Evolutionary conservation across 2,113 vertebrate species (phyloP).

Genomic region (Elephantulus edwardii): DNA sequence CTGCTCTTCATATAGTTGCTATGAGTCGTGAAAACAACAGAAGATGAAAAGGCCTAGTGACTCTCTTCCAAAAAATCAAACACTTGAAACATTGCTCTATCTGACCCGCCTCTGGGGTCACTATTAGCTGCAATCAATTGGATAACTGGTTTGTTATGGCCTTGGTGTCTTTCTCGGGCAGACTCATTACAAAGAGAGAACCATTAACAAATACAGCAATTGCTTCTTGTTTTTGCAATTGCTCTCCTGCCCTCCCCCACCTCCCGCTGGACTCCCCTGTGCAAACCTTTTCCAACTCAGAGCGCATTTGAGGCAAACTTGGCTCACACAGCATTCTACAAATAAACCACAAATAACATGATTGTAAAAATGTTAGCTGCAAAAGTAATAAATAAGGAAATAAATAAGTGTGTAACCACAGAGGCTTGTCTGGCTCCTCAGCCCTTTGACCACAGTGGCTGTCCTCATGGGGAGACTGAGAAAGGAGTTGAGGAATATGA

Average conservation of each 20-base stretch:
- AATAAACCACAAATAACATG: conserved; percentile 76
- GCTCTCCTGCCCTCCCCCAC: conserved; percentile 41
- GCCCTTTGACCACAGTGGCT: conserved; percentile 52
- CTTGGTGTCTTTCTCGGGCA: not conserved
- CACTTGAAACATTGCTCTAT: not conserved
- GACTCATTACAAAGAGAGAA: conserved; percentile 72
- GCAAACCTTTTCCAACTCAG: conserved; percentile 55
- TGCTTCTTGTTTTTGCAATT: conserved; percentile 72
- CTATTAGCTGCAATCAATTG: too few relatives aligned
- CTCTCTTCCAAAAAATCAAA: not conserved
- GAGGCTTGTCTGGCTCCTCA: conserved; percentile 66
- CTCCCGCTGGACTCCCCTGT: not conserved
- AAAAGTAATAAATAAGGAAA: conserved; percentile 75
- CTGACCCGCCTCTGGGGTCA: not conserved
- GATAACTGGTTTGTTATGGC: not conserved
- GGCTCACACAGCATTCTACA: conserved; percentile 62
- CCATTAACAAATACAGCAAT: conserved; percentile 52
- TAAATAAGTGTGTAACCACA: conserved; percentile 74
- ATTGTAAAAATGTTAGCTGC: conserved; percentile 74
- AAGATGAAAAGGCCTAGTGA: not conserved
- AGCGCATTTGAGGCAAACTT: conserved; percentile 68
- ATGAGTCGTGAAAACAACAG: too few relatives aligned
- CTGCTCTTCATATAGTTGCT: too few relatives aligned
- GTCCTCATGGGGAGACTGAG: conserved; percentile 21
- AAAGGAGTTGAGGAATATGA: not conserved